These are phyloP conservation scores for Manacus vitellinus DNA, from an alignment of 2,113 vertebrate genomes.

Conservation along the genomic window DNA sequence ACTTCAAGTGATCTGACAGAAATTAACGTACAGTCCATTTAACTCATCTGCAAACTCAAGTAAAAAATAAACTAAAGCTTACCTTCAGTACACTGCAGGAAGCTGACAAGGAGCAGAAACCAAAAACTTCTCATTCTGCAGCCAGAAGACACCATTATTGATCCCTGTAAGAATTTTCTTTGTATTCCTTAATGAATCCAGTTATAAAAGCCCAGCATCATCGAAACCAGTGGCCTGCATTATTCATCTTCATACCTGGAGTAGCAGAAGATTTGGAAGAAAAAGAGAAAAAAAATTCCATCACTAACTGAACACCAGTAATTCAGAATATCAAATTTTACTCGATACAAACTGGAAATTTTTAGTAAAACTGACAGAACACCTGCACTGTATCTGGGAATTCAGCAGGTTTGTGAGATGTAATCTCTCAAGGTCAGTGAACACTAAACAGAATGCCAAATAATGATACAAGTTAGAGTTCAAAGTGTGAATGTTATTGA, in stretches of 20 bases:
- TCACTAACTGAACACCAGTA: constrained; percentile 57
- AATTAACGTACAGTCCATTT: background rate
- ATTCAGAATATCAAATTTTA: constrained; percentile 8
- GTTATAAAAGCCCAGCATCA: constrained; percentile 89
- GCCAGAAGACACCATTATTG: constrained; percentile 92
- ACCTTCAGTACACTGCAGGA: constrained; percentile 94
- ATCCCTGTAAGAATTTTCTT: constrained; percentile 82
- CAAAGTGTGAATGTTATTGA: background rate
- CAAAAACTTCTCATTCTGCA: constrained; percentile 93
- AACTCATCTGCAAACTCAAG: background rate
- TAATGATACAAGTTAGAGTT: background rate
- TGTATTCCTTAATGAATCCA: constrained; percentile 85
- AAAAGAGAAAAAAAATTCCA: constrained; percentile 46
- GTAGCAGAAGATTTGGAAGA: constrained; percentile 45
- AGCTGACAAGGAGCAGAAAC: constrained; percentile 91
- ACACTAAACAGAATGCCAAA: background rate
- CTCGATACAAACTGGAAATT: background rate
- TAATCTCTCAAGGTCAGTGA: background rate
- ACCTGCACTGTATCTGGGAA: background rate
- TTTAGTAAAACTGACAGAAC: background rate
- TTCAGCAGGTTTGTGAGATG: background rate
- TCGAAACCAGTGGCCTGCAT: constrained; percentile 85
- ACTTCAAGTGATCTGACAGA: background rate
- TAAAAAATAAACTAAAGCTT: constrained; percentile 66
- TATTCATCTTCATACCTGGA: constrained; percentile 89